Evolutionary conservation across 2,113 vertebrate genomes (phyloP).

Genomic region (Saccopteryx bilineata): DNA sequence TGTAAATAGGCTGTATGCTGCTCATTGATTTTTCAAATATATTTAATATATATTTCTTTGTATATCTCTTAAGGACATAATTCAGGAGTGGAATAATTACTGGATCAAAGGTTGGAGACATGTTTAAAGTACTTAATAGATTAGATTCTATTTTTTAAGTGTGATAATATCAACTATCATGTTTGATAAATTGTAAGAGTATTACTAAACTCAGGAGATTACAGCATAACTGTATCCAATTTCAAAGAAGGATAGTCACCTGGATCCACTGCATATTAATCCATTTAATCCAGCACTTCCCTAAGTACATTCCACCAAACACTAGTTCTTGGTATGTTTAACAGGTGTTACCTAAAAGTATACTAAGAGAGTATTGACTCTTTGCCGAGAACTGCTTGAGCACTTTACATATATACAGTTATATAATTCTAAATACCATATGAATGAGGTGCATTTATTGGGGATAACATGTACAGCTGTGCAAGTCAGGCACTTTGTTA

Average conservation of each 20-base stretch:
- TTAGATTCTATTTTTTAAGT: conserved; percentile 15
- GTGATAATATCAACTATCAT: not conserved
- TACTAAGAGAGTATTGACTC: not conserved
- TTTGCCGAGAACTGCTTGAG: not conserved
- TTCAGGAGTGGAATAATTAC: conserved; percentile 11
- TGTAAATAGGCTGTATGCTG: not conserved
- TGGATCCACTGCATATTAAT: not conserved
- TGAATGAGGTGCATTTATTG: not conserved
- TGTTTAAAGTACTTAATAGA: conserved; percentile 2
- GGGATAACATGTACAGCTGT: not conserved
- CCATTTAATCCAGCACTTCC: not conserved
- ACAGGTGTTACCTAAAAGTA: not conserved
- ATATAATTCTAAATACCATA: not conserved
- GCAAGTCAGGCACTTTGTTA: not conserved
- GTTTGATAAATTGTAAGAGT: not conserved
- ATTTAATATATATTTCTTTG: not conserved
- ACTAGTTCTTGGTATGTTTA: not conserved
- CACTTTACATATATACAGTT: not conserved
- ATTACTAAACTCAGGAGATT: not conserved
- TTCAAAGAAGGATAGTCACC: not conserved
- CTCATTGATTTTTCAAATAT: not conserved
- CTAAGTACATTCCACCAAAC: not conserved
- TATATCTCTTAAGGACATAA: not conserved
- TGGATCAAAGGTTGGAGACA: not conserved
- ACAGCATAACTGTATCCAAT: not conserved